Base-by-base conservation (phyloP, 2,888 invertebrate genomes). In the Neelides folsomi region DNA sequence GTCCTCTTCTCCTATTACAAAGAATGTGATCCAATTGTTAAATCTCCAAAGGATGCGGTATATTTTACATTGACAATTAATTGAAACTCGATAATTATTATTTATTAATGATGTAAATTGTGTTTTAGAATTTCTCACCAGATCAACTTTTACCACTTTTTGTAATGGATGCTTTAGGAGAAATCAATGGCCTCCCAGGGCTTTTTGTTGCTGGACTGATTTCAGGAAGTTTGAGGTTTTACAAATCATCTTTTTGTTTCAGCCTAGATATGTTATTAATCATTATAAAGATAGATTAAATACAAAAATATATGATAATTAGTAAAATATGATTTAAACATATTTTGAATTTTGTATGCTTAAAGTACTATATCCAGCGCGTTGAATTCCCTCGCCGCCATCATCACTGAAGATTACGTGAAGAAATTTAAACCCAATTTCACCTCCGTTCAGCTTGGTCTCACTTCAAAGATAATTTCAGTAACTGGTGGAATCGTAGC, bases 361-460 rank as follows among this genome's bases (percentile, higher is more conserved):
- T 72, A 51, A 71, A 93, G 93, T 65, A 93, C 94, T 6, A 89
- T 95, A 6, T 94, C 93, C 1, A 86, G 92, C 16, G 93, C 92
- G 0, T 71, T 95, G 51, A 94, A 93, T 68, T 92, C 93, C 0
- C 72, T 95, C 57, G 83, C 94, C 1, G 93, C 94, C 1, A 85
- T 93, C 20, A 83, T 88, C 0, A 81, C 88, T 66, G 84, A 92
- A 70, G 94, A 95, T 71, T 76, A 93, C 51, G 77, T 77, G 27
- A 82, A 83, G 13, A 50, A 56, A 13, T 58, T 45, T 15, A 18
- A 49, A 9, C 59, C 62, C 16, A 49, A 49, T 5, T 34, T 62
- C 8, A 44, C 52, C 2, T 55, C 59, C 41, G 49, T 47, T 9
- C 51, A 51, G 27, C 88, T 87, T 27, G 89, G 89, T 1, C 69